Evolutionary conservation across 2,888 invertebrate genomes (phyloP), one percentile per base, ranked within the genome.

Genomic region (Ichneumoninae sp.): DNA sequence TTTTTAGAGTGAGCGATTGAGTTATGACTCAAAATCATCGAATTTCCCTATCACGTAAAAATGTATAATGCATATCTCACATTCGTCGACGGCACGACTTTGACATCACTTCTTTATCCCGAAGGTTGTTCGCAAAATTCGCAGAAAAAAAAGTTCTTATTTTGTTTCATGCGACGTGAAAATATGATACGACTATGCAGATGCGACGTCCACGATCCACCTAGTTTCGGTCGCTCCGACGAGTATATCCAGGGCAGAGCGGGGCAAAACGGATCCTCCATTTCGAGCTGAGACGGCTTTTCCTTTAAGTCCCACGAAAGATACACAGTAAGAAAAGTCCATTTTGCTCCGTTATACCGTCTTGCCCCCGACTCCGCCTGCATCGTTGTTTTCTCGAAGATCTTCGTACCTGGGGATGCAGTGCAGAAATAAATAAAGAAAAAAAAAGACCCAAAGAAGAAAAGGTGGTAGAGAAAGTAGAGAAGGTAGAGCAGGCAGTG

Each of bases 391-490:
- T 76, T 76, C 60, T 66, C 57, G 40, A 60, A 57, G 57, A 66
- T 79, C 82, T 84, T 70, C 78, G 81, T 87, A 69, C 80, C 44
- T 57, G 26, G 13, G 10, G 57, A 57, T 54, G 76, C 88, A 76
- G 69, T 71, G 71, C 84, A 44, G 84, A 86, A 87, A 69, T 52
- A 62, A 78, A 26, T 69, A 83, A 85, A 84, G 82, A 85, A 80
- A 78, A 72, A 68, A 62, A 66, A 65, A 70, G 26, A 62, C 26
- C 40, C 68, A 19, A 60, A 66, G 66, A 44, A 66, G 22, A 57
- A 66, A 7, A 54, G 77, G 26, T 66, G 57, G 71, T 60, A 33
- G 71, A 65, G 26, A 78, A 68, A 50, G 71, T 60, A 33, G 71
- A 65, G 26, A 78, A 68, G 83, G 71, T 13, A 71, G 68, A 40